A percentile compares a stretch with the other conserved stretches of the same genome.
These are phyloP conservation scores for Chelon auratus DNA, from an alignment of 2,797 vertebrate species.

Conservation along the genomic window DNA sequence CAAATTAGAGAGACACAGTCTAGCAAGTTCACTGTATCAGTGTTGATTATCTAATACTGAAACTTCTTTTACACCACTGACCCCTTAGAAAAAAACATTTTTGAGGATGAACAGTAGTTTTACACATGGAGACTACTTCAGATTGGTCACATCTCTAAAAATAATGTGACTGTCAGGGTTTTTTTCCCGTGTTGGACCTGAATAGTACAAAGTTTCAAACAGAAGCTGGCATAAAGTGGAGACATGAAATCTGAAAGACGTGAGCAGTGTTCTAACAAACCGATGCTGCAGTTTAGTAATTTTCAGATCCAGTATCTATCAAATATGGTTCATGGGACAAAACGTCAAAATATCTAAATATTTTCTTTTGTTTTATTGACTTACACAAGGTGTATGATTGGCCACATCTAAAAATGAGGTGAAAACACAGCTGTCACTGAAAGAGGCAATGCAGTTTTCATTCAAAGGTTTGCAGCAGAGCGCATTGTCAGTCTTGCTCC, in stretches of 20 bases:
- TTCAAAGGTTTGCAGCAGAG: too few relatives aligned
- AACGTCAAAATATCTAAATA: too few relatives aligned
- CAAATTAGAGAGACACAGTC: not conserved
- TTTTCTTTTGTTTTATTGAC: too few relatives aligned
- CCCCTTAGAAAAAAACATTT: not conserved
- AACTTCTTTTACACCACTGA: not conserved
- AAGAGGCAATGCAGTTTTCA: too few relatives aligned
- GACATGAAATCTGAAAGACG: not conserved
- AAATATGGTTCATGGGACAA: too few relatives aligned
- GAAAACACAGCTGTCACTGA: too few relatives aligned
- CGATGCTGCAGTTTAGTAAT: too few relatives aligned
- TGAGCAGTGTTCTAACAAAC: not conserved
- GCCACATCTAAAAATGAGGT: too few relatives aligned
- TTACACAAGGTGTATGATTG: too few relatives aligned
- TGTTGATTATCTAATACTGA: not conserved
- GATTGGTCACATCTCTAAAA: not conserved
- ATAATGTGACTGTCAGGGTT: not conserved
- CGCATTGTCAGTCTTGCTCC: too few relatives aligned
- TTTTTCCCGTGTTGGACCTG: not conserved
- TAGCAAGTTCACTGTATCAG: not conserved
- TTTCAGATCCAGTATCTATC: too few relatives aligned
- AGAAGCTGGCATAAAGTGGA: not conserved
- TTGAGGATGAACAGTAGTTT: not conserved
- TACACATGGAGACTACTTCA: not conserved
- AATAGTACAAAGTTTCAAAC: not conserved